Percentiles rank a stretch among this genome's conserved stretches.
phyloP scores from a whole-genome alignment of 2,797 vertebrate species.

The Platyrinchus mystaceus region DNA sequence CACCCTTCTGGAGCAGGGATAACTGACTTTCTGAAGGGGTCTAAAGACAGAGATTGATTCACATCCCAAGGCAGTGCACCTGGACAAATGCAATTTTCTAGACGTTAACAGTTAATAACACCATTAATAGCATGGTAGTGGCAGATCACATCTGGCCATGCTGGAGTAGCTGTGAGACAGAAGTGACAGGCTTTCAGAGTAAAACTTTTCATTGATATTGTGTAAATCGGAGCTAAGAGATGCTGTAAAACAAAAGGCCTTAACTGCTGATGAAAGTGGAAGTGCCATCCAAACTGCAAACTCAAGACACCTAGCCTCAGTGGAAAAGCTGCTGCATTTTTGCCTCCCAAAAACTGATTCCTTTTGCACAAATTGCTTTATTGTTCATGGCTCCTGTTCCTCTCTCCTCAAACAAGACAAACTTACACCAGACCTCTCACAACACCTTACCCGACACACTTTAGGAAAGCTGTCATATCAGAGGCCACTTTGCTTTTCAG shows the following conservation, averaged over 20 bases:
- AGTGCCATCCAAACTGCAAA: background rate
- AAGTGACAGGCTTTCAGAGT: background rate
- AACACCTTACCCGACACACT: background rate
- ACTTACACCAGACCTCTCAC: background rate
- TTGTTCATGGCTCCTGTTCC: background rate
- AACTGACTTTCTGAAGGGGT: background rate
- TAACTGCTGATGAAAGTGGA: background rate
- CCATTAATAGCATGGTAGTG: background rate
- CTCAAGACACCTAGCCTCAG: background rate
- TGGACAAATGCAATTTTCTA: background rate
- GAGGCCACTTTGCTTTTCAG: background rate
- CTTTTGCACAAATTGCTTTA: background rate
- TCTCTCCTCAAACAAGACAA: background rate
- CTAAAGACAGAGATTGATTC: background rate
- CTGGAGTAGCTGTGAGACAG: background rate
- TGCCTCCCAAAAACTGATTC: background rate
- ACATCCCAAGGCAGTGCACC: background rate
- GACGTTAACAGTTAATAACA: background rate
- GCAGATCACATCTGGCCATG: background rate
- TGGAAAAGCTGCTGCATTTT: background rate
- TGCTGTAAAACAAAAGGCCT: background rate
- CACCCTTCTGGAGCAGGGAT: background rate
- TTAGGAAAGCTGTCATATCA: background rate
- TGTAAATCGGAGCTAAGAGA: background rate
- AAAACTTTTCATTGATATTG: background rate